A percentile compares a stretch with the other conserved stretches of the same genome.
Conservation (phyloP, 2,797 vertebrate species). For the Hypotaenidia philippensis region DNA sequence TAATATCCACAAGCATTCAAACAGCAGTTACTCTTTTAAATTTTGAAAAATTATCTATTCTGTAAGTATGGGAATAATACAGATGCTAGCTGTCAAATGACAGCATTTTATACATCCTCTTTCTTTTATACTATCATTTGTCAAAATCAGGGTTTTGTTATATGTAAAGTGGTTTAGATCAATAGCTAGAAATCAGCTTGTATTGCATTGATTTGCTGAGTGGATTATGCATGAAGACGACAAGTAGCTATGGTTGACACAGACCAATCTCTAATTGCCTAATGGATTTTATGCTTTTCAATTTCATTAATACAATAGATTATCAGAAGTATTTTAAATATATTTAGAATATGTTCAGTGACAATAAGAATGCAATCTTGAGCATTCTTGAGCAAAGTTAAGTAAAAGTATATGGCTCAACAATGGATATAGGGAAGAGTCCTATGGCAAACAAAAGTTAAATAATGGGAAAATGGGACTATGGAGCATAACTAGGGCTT, state of each 20-base stretch:
- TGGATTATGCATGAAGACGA: slow-evolving; percentile 10
- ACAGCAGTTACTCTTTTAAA: neutral
- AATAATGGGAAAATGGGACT: neutral
- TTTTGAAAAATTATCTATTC: neutral
- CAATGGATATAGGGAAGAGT: neutral
- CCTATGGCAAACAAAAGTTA: neutral
- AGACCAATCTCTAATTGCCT: neutral
- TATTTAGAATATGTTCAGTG: neutral
- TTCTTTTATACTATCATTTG: slow-evolving; percentile 24
- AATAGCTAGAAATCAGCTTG: slow-evolving; percentile 42
- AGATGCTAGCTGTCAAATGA: slow-evolving; percentile 4
- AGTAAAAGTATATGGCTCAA: neutral
- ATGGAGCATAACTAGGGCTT: neutral
- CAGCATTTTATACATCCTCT: neutral
- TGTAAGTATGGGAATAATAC: neutral
- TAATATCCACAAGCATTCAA: neutral
- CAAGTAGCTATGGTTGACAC: neutral
- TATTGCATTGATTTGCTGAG: slow-evolving; percentile 39
- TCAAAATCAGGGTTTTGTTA: slow-evolving; percentile 30
- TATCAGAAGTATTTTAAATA: neutral
- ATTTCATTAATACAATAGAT: neutral
- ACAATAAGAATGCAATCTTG: neutral
- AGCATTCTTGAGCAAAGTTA: too few relatives aligned
- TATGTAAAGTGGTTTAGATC: slow-evolving; percentile 49
- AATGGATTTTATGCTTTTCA: slow-evolving; percentile 18